These are phyloP conservation scores for Misgurnus mizolepis DNA, from an alignment of 2,113 vertebrate species.

Conservation along the genomic window DNA sequence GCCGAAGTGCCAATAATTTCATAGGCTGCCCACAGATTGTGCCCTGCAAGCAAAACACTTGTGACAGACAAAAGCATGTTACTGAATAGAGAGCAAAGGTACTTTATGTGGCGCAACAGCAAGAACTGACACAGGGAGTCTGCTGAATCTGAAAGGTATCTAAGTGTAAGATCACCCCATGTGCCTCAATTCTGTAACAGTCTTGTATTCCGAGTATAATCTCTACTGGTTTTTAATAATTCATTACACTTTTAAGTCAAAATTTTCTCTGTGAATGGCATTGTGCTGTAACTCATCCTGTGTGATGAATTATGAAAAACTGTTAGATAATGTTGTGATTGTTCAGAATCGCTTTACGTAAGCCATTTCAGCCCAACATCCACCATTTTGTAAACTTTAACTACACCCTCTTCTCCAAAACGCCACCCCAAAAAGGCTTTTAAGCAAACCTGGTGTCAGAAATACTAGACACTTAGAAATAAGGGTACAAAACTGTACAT, in stretches of 20 bases:
- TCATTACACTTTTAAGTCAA: background rate
- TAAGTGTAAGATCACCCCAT: background rate
- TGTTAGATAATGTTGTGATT: constrained; percentile 6
- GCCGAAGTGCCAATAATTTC: constrained; percentile 38
- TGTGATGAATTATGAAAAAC: constrained; percentile 42
- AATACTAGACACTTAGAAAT: too few relatives aligned
- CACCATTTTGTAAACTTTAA: background rate
- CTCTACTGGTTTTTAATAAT: constrained; percentile 29
- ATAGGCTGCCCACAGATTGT: constrained; percentile 28
- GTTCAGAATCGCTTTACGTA: background rate
- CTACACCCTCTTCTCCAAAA: background rate
- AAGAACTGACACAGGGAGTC: background rate
- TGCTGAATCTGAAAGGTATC: background rate
- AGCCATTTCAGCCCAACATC: background rate
- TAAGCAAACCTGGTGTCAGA: too few relatives aligned
- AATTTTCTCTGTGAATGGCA: constrained; percentile 1
- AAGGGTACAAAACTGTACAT: background rate
- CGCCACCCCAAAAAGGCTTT: too few relatives aligned
- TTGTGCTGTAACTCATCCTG: background rate
- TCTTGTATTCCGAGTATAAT: background rate
- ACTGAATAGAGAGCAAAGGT: constrained; percentile 52
- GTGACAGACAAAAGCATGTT: constrained; percentile 41
- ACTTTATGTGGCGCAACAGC: background rate
- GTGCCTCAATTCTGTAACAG: background rate
- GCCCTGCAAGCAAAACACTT: constrained; percentile 13